A percentile compares a stretch with the other conserved stretches of the same genome.
phyloP scores from a whole-genome alignment of 1,140 invertebrate species.

The Caenorhabditis latens region DNA sequence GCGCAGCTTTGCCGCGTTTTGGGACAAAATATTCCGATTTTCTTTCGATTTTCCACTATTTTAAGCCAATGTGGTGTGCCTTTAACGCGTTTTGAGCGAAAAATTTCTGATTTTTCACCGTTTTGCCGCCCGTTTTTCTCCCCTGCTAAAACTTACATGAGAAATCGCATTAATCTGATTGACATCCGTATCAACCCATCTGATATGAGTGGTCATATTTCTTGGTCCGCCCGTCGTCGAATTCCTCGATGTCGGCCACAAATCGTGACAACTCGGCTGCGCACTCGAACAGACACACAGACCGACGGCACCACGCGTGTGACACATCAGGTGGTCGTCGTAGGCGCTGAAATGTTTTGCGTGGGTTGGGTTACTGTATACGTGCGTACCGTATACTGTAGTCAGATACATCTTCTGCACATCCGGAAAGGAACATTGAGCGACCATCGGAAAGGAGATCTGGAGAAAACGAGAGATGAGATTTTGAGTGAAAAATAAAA shows the following conservation, averaged over 20 bases:
- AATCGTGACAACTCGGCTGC: conserved; percentile 16
- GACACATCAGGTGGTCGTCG: conserved; percentile 41
- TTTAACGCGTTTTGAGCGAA: too few relatives aligned
- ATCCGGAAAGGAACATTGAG: conserved; percentile 26
- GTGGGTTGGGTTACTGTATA: too few relatives aligned
- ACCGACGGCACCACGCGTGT: conserved; percentile 20
- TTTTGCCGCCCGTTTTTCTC: too few relatives aligned
- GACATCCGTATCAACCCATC: conserved; percentile 40
- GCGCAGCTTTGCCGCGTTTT: too few relatives aligned
- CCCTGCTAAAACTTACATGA: neutral
- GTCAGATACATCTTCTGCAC: conserved; percentile 23
- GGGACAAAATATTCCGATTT: too few relatives aligned
- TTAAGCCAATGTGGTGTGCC: too few relatives aligned
- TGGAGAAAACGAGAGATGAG: neutral
- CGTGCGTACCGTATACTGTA: conserved; percentile 19
- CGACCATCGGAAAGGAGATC: conserved; percentile 44
- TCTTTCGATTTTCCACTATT: too few relatives aligned
- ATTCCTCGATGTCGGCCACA: conserved; percentile 20
- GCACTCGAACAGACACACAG: conserved; percentile 14
- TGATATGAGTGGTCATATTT: conserved; percentile 48
- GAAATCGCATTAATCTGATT: conserved; percentile 52
- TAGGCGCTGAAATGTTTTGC: neutral
- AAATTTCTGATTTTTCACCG: too few relatives aligned
- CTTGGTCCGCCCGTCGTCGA: neutral
- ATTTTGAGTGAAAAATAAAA: too few relatives aligned